Base-by-base conservation (phyloP, 2,113 vertebrate species). In the Epinephelus moara region DNA sequence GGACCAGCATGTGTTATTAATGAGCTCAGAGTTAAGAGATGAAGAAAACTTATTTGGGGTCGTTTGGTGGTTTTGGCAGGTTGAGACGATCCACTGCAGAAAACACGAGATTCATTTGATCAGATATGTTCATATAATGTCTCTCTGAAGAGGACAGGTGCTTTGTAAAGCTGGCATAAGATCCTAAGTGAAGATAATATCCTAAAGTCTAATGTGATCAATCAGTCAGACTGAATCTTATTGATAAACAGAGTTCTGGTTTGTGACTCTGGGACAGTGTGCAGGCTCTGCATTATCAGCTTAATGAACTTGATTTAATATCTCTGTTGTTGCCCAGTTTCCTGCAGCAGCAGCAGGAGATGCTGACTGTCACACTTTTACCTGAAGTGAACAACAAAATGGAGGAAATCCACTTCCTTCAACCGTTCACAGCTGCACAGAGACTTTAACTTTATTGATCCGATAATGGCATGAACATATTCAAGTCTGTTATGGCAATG, bases 1-100 rank as follows among this genome's bases (percentile, higher is more conserved):
- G 30, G 25, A 11, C 14, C 69, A 71, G 18, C 60, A 85, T 85
- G 77, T 62, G 79, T 73, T 17, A 82, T 84, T 80, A 61, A 88
- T 78, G 80, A 86, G 50, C 7, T 15, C 10, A 21, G 37, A 11
- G 14, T 57, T 63, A 5, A 49, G 70, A 64, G 47, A 57, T 18
- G 14, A 67, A n/a, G 19, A 3, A 1, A 25, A 75, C 25, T 74
- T 33, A 60, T 10, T 0, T 2, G 47, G 25, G 82, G 23, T 18
- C 52, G 4, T 59, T 17, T 45, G 11, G 47, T 66, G 50, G 49
- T 25, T 37, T 37, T 30, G 21, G 19, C 72, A 33, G 70, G 50
- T 63, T 76, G 17, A 25, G 57, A 33, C 6, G 15, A 33, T 40
- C 57, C 17, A 4, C n/a, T 37, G 21, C 15, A 27, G 30, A 40